Percentiles rank a stretch among this genome's conserved stretches.
phyloP scores from a whole-genome alignment of 2,113 vertebrate species.

The Oenanthe oenanthe region DNA sequence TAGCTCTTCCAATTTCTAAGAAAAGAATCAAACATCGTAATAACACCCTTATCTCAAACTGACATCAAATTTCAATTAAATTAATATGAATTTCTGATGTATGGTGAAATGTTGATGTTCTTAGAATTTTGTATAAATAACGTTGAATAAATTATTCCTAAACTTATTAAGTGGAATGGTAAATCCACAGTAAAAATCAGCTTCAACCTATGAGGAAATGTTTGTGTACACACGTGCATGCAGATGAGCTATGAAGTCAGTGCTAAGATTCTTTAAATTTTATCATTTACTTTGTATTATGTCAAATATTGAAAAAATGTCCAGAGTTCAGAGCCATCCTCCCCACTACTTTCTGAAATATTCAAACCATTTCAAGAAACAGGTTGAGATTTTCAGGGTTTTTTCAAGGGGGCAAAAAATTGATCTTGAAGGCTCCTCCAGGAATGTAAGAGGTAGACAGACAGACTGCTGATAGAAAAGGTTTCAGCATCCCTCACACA shows the following conservation, averaged over 20 bases:
- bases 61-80: not conserved
- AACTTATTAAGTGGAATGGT: not conserved
- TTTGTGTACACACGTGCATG: rapidly evolving
- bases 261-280: not conserved
- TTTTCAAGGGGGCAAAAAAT: not conserved
- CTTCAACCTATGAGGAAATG: rapidly evolving
- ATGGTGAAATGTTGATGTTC: not conserved
- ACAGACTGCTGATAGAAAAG: not conserved
- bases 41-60: not conserved
- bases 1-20: not conserved
- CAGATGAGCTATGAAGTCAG: not conserved
- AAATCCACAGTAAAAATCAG: not conserved
- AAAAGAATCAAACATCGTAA: not conserved
- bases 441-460: not conserved
- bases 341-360: not conserved
- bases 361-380: not conserved
- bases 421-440: not conserved
- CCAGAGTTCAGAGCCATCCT: not conserved
- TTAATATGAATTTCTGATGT: not conserved
- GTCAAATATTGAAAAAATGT: not conserved
- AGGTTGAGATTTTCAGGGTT: rapidly evolving
- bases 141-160: not conserved
- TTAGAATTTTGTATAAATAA: not conserved
- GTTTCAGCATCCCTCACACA: not conserved
- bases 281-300: not conserved